Evolutionary conservation across 2,888 invertebrate genomes (phyloP), one percentile per base, ranked within the genome.

Genomic region (Mythimna loreyi): DNA sequence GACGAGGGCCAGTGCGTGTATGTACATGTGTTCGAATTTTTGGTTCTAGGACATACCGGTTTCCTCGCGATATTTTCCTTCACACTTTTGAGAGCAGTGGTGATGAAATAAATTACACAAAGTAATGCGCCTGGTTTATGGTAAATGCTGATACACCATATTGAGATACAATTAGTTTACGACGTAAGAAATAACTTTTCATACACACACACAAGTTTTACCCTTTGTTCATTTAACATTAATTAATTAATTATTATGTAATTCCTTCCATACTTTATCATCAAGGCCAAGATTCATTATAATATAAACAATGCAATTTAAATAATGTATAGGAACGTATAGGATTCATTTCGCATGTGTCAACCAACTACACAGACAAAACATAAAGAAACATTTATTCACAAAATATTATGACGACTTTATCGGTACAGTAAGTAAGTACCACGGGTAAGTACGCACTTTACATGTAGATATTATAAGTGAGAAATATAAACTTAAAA

Each of bases 291-390:
- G 75, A 68, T 56, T 75, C 64, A 77, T 65, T 70, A 55, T 23
- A 57, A 47, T 33, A 40, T 43, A 43, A 58, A 76, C 62, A 75
- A 80, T 65, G 47, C 16, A 58, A 43, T 53, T 57, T 67, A 28
- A 73, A 74, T 66, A 67, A 58, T 53, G 19, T 43, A 13, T 16
- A 25, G 13, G 49, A 30, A 13, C 11, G 2, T 23, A 47, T 6
- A 40, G 36, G 28, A 78, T 78, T 56, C 40, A 64, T 72, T 74
- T 59, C 5, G 21, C 25, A 57, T 73, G 75, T 64, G 75, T 78
- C 79, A 75, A 63, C n/a, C 9, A 21, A 40, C 21, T 28, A 56
- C 21, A 1, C 58, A 43, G 0, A 59, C 33, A 77, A 53, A 45
- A 25, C 21, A 40, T 21, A 11, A 53, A 49, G 13, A 33, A 43